These are phyloP conservation scores for Scytalopus superciliaris DNA, from an alignment of 2,113 vertebrate species.

Conservation along the genomic window DNA sequence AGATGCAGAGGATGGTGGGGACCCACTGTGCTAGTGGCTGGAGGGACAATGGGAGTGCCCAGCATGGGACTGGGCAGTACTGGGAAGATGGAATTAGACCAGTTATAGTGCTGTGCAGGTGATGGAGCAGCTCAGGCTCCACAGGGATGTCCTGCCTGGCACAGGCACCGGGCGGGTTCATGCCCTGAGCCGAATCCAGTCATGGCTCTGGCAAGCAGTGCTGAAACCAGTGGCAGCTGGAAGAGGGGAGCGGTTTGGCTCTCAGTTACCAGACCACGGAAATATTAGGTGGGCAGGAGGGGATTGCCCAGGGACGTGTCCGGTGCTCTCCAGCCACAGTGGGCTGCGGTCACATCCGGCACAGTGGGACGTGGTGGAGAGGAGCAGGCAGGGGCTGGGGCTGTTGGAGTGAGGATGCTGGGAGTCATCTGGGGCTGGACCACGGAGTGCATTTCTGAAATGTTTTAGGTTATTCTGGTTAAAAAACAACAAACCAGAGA, in stretches of 20 bases:
- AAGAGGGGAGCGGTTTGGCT: not conserved
- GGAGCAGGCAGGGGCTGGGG: rapidly evolving
- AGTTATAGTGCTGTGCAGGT: rapidly evolving
- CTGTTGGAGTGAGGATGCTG: not conserved
- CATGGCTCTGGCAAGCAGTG: not conserved
- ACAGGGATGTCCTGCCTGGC: not conserved
- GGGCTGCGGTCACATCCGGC: not conserved
- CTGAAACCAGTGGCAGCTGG: not conserved
- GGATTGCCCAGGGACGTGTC: not conserved
- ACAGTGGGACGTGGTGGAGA: rapidly evolving
- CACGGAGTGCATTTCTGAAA: not conserved
- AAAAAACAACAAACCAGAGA: conserved; percentile 17
- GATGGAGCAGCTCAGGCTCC: not conserved
- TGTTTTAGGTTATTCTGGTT: conserved; percentile 33
- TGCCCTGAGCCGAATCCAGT: rapidly evolving
- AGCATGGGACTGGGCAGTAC: not conserved
- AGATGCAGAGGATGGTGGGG: not conserved
- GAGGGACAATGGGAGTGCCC: not conserved
- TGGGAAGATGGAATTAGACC: not conserved
- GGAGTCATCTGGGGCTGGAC: not conserved
- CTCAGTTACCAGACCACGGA: rapidly evolving
- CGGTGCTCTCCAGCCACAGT: not conserved
- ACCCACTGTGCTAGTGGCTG: not conserved
- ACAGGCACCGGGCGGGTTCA: rapidly evolving
- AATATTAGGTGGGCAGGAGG: not conserved